A percentile compares a stretch with the other conserved stretches of the same genome.
These are phyloP conservation scores for Indri indri DNA, from an alignment of 2,113 vertebrate species.

Conservation along the genomic window DNA sequence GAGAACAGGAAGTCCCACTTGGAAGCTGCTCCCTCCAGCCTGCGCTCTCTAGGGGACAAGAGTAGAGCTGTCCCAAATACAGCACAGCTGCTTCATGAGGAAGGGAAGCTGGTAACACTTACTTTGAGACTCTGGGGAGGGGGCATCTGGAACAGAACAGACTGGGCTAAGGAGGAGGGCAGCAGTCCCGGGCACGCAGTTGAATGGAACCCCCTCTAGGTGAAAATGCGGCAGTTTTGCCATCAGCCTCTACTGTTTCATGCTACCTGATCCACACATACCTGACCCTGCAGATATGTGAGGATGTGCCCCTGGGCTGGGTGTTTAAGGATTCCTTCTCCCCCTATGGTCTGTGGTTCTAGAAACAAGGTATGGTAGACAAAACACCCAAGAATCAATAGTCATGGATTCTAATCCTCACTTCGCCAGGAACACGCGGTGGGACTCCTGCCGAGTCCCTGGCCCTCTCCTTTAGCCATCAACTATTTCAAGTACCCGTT, in stretches of 20 bases:
- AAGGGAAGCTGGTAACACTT: background rate
- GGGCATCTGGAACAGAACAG: background rate
- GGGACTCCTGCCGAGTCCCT: background rate
- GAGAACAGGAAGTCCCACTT: background rate
- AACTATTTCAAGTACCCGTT: background rate
- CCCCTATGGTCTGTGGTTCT: background rate
- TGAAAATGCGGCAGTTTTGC: background rate
- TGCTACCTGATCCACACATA: background rate
- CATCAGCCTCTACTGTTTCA: background rate
- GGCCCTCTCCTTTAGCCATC: background rate
- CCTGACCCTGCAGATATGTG: background rate
- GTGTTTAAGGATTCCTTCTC: background rate
- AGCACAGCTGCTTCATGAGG: background rate
- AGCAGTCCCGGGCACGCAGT: accelerated
- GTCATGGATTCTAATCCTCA: background rate
- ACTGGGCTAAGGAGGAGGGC: background rate
- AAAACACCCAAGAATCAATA: background rate
- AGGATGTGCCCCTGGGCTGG: accelerated
- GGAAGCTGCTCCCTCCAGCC: background rate
- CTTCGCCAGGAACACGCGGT: accelerated
- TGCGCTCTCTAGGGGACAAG: too few relatives aligned
- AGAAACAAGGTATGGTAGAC: background rate
- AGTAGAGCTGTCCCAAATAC: background rate
- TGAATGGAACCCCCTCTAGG: accelerated
- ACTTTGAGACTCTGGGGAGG: background rate